Conservation (phyloP, 2,888 invertebrate genomes). For the Diplolepis rosae region DNA sequence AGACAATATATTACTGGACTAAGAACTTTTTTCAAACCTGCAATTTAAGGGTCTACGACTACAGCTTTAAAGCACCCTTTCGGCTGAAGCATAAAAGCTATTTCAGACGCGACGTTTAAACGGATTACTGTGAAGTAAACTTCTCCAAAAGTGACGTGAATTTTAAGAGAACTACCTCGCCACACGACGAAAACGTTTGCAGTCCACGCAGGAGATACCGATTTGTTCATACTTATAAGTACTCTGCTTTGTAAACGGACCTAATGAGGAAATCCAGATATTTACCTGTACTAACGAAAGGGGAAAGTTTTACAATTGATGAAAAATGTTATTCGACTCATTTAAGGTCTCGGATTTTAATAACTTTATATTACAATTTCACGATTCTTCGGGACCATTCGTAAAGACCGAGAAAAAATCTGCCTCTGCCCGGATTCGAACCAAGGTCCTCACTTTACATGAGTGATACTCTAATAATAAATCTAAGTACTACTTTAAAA, state of each 20-base stretch:
- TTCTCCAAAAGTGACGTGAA: conserved; percentile 42
- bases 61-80: not conserved
- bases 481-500: too few relatives aligned
- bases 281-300: not conserved
- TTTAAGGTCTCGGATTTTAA: too few relatives aligned
- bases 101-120: conserved; percentile 35
- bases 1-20: conserved; percentile 11
- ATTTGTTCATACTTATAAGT: conserved; percentile 20
- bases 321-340: too few relatives aligned
- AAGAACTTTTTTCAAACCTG: conserved; percentile 4
- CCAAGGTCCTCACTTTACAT: too few relatives aligned
- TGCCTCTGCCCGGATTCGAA: too few relatives aligned
- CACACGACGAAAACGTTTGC: conserved; percentile 14
- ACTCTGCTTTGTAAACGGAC: not conserved
- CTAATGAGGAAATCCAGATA: conserved; percentile 26
- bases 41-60: conserved; percentile 4
- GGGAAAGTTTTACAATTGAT: too few relatives aligned
- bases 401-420: too few relatives aligned
- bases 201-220: conserved; percentile 2
- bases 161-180: conserved; percentile 41
- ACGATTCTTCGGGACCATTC: too few relatives aligned
- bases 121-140: conserved; percentile 40
- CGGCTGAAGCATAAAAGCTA: not conserved
- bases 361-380: too few relatives aligned
- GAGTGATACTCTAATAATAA: too few relatives aligned